These are phyloP conservation scores for Andrena chrysosceles DNA, from an alignment of 2,888 invertebrate genomes.

Conservation along the genomic window DNA sequence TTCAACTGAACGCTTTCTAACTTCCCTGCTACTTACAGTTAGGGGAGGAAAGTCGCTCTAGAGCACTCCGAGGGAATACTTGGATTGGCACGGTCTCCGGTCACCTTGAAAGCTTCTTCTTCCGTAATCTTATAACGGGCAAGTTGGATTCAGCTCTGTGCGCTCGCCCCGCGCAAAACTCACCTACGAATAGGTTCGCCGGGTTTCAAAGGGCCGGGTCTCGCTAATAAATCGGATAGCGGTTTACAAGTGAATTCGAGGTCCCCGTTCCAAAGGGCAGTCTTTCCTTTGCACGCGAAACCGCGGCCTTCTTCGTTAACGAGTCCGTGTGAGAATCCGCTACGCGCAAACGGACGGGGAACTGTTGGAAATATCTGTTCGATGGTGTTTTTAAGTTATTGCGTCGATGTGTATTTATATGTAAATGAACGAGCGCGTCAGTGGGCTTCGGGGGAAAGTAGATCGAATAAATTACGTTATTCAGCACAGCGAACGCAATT, in stretches of 20 bases:
- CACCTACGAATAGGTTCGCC: constrained; percentile 24
- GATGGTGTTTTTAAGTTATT: constrained; percentile 7
- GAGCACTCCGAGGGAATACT: neutral
- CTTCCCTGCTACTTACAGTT: neutral
- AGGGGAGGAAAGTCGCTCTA: neutral
- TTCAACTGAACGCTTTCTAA: neutral
- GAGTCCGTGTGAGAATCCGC: neutral
- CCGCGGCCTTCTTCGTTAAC: neutral
- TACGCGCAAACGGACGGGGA: neutral
- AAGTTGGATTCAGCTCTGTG: constrained; percentile 7
- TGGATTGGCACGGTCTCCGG: neutral
- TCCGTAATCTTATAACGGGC: constrained; percentile 36
- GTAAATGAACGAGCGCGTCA: constrained; percentile 47
- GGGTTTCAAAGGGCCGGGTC: neutral
- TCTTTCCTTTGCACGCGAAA: neutral
- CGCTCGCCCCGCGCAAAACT: constrained; percentile 23
- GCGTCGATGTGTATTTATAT: constrained; percentile 53
- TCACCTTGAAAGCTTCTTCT: constrained; percentile 29
- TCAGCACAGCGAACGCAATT: constrained; percentile 29
- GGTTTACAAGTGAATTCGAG: neutral
- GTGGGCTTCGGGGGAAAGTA: constrained; percentile 19
- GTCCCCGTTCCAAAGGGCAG: neutral
- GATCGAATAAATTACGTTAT: constrained; percentile 42
- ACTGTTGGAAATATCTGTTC: neutral
- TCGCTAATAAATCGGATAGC: neutral